Evolutionary conservation across 37 sponge, comb jelly and placozoan species (phyloP).

Genomic region (Eunapius fragilis): DNA sequence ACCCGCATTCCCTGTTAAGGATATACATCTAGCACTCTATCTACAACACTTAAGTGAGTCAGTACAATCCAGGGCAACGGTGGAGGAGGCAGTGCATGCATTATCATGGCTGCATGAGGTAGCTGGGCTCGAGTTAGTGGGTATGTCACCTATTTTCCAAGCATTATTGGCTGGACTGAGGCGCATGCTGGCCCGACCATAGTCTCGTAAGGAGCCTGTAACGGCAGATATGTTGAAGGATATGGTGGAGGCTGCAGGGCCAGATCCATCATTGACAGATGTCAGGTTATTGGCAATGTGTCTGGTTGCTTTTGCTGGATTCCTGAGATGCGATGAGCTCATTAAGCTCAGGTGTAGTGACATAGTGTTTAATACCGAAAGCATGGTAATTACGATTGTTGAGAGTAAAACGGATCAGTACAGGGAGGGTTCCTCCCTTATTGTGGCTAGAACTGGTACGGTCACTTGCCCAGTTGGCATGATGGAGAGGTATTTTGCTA

Average conservation of each 20-base stretch:
- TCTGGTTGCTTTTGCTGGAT: no score
- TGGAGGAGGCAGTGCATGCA: no score
- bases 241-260: no score
- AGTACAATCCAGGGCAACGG: no score
- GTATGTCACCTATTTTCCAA: neutral
- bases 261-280: no score
- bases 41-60: no score
- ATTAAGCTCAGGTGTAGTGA: neutral
- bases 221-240: no score
- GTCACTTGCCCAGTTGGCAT: neutral
- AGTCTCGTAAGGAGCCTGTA: no score
- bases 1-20: neutral
- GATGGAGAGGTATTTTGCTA: neutral
- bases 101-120: no score
- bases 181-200: conserved; percentile 9
- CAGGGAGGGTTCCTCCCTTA: neutral
- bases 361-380: neutral
- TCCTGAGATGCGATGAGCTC: conserved; percentile 14
- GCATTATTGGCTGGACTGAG: neutral
- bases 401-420: neutral
- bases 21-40: neutral
- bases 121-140: neutral
- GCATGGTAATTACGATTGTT: neutral
- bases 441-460: neutral
- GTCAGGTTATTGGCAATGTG: no score